phyloP scores from a whole-genome alignment of 2,113 vertebrate genomes.

The Smithornis capensis region DNA sequence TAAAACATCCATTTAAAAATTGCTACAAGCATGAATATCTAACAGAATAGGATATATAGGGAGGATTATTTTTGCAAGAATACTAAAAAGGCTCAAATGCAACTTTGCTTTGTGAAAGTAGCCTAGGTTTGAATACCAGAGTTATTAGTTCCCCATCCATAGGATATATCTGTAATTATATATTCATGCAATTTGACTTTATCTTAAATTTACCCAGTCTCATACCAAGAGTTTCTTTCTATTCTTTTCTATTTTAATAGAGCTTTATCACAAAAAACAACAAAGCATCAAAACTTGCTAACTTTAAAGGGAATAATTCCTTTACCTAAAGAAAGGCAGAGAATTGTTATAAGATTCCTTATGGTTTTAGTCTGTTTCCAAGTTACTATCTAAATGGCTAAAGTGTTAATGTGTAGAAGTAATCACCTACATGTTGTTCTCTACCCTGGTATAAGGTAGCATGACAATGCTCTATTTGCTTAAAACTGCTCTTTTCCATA shows the following conservation, averaged over 20 bases:
- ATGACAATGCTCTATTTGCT: neutral
- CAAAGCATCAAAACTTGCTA: neutral
- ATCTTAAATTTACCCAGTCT: neutral
- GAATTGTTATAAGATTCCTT: neutral
- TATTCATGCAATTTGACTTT: neutral
- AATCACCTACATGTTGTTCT: neutral
- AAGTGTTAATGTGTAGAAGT: neutral
- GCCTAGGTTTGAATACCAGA: neutral
- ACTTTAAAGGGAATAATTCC: neutral
- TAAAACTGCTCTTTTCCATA: neutral
- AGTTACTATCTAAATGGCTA: neutral
- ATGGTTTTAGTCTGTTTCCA: neutral
- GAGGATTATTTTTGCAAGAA: slow-evolving; percentile 1
- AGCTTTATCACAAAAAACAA: neutral
- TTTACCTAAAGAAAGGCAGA: neutral
- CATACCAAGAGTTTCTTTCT: neutral
- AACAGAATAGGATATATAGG: slow-evolving; percentile 7
- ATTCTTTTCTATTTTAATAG: neutral
- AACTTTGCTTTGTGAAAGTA: slow-evolving; percentile 5
- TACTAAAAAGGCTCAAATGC: neutral
- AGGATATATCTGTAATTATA: too few species aligned
- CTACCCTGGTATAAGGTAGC: neutral
- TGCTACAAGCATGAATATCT: slow-evolving; percentile 1
- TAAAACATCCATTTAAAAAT: slow-evolving; percentile 20
- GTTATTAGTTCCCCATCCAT: neutral